Evolutionary conservation across 1,140 invertebrate genomes (phyloP), one percentile per base, ranked within the genome.

Genomic region (Drosophila kepulauana): DNA sequence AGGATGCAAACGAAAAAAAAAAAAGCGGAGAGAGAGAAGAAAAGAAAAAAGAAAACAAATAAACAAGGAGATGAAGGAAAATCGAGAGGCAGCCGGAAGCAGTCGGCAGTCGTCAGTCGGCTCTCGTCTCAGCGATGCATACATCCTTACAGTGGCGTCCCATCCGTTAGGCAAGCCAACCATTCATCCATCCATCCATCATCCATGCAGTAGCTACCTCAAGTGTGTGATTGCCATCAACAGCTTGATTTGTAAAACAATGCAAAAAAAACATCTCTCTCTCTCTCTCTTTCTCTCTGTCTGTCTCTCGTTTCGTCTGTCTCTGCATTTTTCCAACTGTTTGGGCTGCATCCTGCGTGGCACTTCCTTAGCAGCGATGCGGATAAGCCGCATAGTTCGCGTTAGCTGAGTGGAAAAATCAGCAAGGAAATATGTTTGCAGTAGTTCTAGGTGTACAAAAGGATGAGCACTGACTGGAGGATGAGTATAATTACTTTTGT

Each of bases 161-260:
- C 38, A 51, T 46, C 43, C 20, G 20, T 25, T 25, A 25, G 20
- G 20, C 20, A 25, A 11, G 20, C 30, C 28, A 66, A 41, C 59
- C 33, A 59, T 63, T 33, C 58, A 74, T 79, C 82, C 20, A 13
- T 51, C 43, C 33, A 59, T 63, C 41, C 58, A 74, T 79, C 82
- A 84, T 10, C 49, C 58, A 11, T 41, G 33, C 33, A n/a, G 54
- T 15, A 38, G 28, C 49, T 66, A 79, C 63, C 81, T 79, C 78
- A 80, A 89, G 77, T 79, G 85, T 85, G 85, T 88, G 85, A 88
- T 89, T 88, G 85, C 85, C 69, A 88, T 88, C 85, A 88, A 89
- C 85, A 88, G 85, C 85, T 88, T 89, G 85, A 89, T 89, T 88
- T 88, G 41, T 70, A 78, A 78, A 78, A 78, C 76, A 78, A 78